Base-by-base conservation (phyloP, 1,140 invertebrate species). In the Aplysia californica region DNA sequence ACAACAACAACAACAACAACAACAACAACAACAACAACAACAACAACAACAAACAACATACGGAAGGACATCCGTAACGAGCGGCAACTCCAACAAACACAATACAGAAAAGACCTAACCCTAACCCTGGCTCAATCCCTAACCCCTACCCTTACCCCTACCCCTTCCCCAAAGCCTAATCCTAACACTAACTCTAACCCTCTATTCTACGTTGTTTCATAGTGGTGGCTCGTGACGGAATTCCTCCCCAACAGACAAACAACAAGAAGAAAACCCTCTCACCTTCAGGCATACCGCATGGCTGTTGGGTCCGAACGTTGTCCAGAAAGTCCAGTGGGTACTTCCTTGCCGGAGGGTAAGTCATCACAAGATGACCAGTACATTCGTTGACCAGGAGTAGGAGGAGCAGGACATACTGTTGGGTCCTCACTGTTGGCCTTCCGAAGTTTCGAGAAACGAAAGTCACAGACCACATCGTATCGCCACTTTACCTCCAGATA, bases 271-370 rank as follows among this genome's bases (percentile, higher is more conserved):
- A 6, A 38, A 29, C n/a, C 18, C 29, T 3, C 79, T 93, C 90
- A 97, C 96, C 96, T 94, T 94, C 96, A 3, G 96, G 96, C 95
- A 98, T 97, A 79, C 97, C 97, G 90, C 97, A 98, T 39, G 96
- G 97, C 73, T 93, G 93, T 83, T 94, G 94, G 26, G 97, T 98
- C 82, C 96, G 93, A 68, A 93, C 92, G 87, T 95, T 97, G 88
- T 98, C 96, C 89, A 99, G 91, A 91, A 98, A 98, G 91, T 99
- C 97, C 86, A 98, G 90, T 86, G 96, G 95, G 86, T 94, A 97
- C 81, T 94, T 89, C 33, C 91, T 76, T 4, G 91, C 89, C 58
- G 87, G 87, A 1, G 91, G 91, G 80, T 87, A 91, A 5, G 87
- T 90, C 5, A 91, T 68, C 0, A 56, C 33, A 23, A 75, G 10